These are phyloP conservation scores for Hylaeus volcanicus DNA, from an alignment of 1,140 invertebrate species.

Conservation along the genomic window DNA sequence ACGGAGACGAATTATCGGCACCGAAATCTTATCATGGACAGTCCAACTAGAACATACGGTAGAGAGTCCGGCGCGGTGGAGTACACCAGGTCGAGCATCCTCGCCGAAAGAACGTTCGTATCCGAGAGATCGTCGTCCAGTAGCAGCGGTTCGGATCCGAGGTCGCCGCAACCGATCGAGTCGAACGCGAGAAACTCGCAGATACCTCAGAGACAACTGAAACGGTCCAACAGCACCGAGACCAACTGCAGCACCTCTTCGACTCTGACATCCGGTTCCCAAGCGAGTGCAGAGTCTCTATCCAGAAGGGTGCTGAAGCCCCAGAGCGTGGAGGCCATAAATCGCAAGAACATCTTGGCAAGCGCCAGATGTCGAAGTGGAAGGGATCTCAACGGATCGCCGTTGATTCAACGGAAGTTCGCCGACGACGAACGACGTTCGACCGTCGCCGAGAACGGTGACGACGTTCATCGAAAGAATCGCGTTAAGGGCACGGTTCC, in stretches of 20 bases:
- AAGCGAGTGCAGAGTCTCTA: conserved; percentile 81
- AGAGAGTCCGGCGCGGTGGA: conserved; percentile 25
- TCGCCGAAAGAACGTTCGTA: conserved; percentile 79
- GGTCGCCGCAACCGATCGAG: conserved; percentile 81
- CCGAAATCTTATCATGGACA: conserved; percentile 64
- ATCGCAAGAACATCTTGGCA: conserved; percentile 92
- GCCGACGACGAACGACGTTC: conserved; percentile 78
- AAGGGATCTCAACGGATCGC: conserved; percentile 85
- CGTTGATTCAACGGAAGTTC: conserved; percentile 85
- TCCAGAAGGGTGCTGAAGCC: conserved; percentile 86
- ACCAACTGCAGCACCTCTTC: conserved; percentile 78
- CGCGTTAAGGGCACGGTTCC: not conserved
- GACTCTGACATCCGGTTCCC: conserved; percentile 85
- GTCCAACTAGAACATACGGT: conserved; percentile 47
- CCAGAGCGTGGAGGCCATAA: conserved; percentile 89
- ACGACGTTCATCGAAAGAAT: conserved; percentile 25
- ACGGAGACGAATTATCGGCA: conserved; percentile 63
- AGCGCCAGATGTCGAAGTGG: conserved; percentile 92
- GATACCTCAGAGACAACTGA: conserved; percentile 81
- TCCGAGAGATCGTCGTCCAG: conserved; percentile 76
- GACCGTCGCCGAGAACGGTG: conserved; percentile 62
- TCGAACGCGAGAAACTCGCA: conserved; percentile 81
- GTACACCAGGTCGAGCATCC: conserved; percentile 49
- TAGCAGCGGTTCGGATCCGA: conserved; percentile 58
- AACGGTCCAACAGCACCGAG: conserved; percentile 72